Evolutionary conservation across 2,113 vertebrate genomes (phyloP).

Genomic region (Laterallus jamaicensis): DNA sequence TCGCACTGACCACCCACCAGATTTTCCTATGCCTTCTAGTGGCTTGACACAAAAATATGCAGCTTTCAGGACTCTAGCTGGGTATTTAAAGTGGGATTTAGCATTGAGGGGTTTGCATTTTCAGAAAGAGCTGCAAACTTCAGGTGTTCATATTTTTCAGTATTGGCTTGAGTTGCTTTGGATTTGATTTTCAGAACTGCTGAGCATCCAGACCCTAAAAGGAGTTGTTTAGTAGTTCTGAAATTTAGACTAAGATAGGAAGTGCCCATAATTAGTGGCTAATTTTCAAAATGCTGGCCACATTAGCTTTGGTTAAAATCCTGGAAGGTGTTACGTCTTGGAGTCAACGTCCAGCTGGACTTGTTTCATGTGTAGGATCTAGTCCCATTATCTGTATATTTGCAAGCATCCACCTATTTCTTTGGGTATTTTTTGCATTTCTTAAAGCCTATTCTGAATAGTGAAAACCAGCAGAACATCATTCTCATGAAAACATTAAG

Average conservation of each 20-base stretch:
- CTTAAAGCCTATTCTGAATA: slow-evolving; percentile 34
- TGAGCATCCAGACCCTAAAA: neutral
- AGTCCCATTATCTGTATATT: neutral
- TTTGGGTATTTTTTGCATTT: slow-evolving; percentile 23
- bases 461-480: slow-evolving; percentile 38
- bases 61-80: neutral
- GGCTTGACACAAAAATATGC: neutral
- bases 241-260: neutral
- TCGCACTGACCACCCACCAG: neutral
- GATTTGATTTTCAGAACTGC: neutral
- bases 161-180: neutral
- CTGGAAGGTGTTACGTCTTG: neutral
- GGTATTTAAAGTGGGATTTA: neutral
- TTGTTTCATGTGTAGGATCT: slow-evolving; percentile 31
- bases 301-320: neutral
- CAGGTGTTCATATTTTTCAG: neutral
- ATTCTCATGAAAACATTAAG: neutral
- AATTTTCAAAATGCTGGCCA: neutral
- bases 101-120: neutral
- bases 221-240: neutral
- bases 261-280: neutral
- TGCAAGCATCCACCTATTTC: neutral
- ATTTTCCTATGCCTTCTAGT: slow-evolving; percentile 10
- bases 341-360: neutral
- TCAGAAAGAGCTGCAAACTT: neutral